These are phyloP conservation scores for Heliconius ismenius DNA, from an alignment of 2,888 invertebrate species.

Conservation along the genomic window DNA sequence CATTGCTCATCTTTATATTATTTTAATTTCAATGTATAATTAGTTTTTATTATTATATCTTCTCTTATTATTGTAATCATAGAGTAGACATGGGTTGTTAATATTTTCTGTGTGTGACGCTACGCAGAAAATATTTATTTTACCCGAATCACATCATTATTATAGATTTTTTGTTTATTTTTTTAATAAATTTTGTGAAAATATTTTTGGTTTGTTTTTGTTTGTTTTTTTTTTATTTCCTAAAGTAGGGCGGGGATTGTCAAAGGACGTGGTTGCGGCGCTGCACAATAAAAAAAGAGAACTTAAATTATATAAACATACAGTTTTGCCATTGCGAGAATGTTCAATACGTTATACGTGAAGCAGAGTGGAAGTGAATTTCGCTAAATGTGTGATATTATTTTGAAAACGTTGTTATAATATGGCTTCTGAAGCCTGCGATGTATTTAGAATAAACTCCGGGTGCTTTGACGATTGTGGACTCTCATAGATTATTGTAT, in stretches of 20 bases:
- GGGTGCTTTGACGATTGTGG: conserved; percentile 82
- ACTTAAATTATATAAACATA: conserved; percentile 60
- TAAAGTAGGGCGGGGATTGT: conserved; percentile 71
- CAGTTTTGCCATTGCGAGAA: conserved; percentile 62
- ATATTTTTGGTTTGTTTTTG: conserved; percentile 60
- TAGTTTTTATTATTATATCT: conserved; percentile 48
- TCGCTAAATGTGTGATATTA: conserved; percentile 80
- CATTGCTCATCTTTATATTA: conserved; percentile 55
- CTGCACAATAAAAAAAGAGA: conserved; percentile 71
- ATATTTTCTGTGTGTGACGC: conserved; percentile 53
- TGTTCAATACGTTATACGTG: conserved; percentile 62
- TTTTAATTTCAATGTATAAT: conserved; percentile 48
- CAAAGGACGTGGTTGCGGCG: conserved; percentile 76
- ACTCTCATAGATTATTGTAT: conserved; percentile 79
- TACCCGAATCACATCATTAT: conserved; percentile 54
- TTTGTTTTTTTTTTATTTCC: conserved; percentile 53
- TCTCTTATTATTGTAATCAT: conserved; percentile 45
- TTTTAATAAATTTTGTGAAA: conserved; percentile 67
- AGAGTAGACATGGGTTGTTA: conserved; percentile 45
- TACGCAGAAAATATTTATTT: conserved; percentile 55
- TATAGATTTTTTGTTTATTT: conserved; percentile 61
- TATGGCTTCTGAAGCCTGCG: conserved; percentile 78
- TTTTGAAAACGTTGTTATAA: conserved; percentile 72
- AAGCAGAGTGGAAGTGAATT: conserved; percentile 72
- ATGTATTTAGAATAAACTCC: conserved; percentile 80